Evolutionary conservation across 2,888 invertebrate species (phyloP), one percentile per base, ranked within the genome.

Genomic region (Eubasilissa splendida): DNA sequence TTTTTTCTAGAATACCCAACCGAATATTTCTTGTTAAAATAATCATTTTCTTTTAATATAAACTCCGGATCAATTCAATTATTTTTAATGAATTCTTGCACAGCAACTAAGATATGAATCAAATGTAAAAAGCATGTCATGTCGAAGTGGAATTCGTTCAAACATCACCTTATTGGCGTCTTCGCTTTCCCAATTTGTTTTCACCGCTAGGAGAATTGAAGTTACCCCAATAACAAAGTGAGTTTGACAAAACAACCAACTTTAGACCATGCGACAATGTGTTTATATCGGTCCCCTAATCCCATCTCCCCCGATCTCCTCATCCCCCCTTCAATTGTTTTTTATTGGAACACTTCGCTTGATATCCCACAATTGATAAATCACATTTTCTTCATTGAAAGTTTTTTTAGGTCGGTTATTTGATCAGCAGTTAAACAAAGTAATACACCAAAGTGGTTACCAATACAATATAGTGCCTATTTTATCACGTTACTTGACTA

Each of bases 81-180:
- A 1, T 5, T 42, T 42, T 2, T 7, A 42, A 7, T 42, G 42
- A 42, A 42, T 42, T 42, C 4, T 7, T 42, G 42, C 42, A 7
- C 4, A 42, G 3, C 4, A 42, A 7, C 42, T 42, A 42, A 7
- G 68, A 68, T 68, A 68, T 3, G 42, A 52, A 68, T 68, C 68
- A 68, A 42, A 52, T 42, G n/a, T 52, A 42, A 33, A 50, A 68
- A 68, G 68, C 68, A 52, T 68, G 68, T 68, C 68, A 68, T 52
- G 68, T 12, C 68, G 50, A 68, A 68, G 50, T 68, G 50, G 22
- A 71, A 53, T 71, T 71, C 54, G 14, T 22, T 71, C 33, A 14
- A 54, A 50, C 42, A 10, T 14, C 77, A 80, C 63, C 80, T 76
- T 80, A 60, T 60, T 63, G 76, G 59, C 70, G 80, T 59, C 79